Evolutionary conservation across 2,888 invertebrate species (phyloP).

Genomic region (Euzophera pinguis): DNA sequence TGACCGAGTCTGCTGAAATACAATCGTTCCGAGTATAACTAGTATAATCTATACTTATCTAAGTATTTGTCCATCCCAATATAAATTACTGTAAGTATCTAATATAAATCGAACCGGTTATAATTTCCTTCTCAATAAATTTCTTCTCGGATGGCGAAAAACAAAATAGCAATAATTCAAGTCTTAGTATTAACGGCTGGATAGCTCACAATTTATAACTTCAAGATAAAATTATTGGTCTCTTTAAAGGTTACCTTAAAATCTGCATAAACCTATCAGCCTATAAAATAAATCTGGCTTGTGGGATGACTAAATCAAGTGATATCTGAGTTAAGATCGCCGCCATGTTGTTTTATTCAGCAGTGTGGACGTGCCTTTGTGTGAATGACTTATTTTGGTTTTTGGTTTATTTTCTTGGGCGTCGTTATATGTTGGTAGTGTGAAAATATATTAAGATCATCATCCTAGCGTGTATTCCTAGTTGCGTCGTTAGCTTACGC

Average conservation of each 20-base stretch:
- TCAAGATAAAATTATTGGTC: slow-evolving; percentile 21
- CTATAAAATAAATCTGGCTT: slow-evolving; percentile 54
- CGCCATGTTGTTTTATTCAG: slow-evolving; percentile 16
- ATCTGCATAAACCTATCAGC: slow-evolving; percentile 59
- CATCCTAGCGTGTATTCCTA: too few species aligned
- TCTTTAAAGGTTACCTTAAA: slow-evolving; percentile 34
- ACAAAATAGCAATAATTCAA: neutral
- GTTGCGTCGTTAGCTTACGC: too few species aligned
- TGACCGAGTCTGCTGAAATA: too few species aligned
- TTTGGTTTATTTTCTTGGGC: neutral
- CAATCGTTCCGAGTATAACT: too few species aligned
- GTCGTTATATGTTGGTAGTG: neutral
- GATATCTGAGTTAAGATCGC: slow-evolving; percentile 62
- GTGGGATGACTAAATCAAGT: slow-evolving; percentile 67
- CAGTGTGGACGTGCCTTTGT: neutral
- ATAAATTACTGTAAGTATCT: neutral
- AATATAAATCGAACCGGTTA: neutral
- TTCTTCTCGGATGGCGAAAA: neutral
- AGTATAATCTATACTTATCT: too few species aligned
- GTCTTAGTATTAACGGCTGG: neutral
- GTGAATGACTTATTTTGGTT: neutral
- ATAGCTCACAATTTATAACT: neutral
- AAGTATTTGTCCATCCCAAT: too few species aligned
- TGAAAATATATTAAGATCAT: too few species aligned
- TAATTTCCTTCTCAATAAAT: neutral